Percentiles rank a stretch among this genome's conserved stretches.
phyloP scores from a whole-genome alignment of 2,113 vertebrate genomes.

The Podocnemis expansa region DNA sequence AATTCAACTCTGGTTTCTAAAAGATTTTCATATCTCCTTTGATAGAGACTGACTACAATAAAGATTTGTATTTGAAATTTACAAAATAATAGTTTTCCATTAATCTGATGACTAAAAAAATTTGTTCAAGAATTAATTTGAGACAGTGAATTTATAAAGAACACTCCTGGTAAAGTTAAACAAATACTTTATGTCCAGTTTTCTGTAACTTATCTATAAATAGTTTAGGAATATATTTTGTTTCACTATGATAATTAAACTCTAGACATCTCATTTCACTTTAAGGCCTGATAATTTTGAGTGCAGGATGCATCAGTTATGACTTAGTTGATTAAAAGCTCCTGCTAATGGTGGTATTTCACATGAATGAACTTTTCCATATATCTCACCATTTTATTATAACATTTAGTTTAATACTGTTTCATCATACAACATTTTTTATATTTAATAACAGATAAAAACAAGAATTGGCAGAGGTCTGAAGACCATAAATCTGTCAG shows the following conservation, averaged over 20 bases:
- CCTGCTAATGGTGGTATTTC: neutral
- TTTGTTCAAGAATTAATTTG: neutral
- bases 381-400: neutral
- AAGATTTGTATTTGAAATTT: neutral
- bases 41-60: neutral
- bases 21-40: neutral
- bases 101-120: neutral
- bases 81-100: neutral
- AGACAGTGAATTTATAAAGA: neutral
- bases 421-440: neutral
- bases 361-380: neutral
- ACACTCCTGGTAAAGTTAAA: neutral
- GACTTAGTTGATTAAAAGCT: neutral
- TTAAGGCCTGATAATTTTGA: neutral
- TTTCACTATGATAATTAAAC: neutral
- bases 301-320: accelerated
- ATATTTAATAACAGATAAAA: neutral
- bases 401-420: slow-evolving; percentile 8
- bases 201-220: neutral
- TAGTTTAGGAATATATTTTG: neutral
- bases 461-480: neutral
- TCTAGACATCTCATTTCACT: neutral
- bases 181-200: neutral
- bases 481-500: neutral
- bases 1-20: neutral